Percentiles rank a stretch among this genome's conserved stretches.
Evolutionary conservation across 1,140 invertebrate species (phyloP).

Genomic region (Zaprionus nigranus): DNA sequence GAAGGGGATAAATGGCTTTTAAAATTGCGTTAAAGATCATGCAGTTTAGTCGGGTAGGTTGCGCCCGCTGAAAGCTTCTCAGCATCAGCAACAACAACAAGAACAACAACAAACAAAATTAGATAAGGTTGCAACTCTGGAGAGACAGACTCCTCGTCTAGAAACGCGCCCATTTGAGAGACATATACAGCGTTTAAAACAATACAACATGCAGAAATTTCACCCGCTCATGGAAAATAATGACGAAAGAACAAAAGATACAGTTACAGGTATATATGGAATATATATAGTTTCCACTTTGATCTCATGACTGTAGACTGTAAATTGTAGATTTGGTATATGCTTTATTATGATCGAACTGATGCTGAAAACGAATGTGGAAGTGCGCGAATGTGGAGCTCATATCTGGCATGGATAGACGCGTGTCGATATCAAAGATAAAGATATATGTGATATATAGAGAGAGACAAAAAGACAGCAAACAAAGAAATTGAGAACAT

Average conservation of each 20-base stretch:
- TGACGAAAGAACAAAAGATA: conserved; percentile 3
- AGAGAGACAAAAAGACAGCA: conserved; percentile 40
- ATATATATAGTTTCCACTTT: not conserved
- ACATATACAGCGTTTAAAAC: not conserved
- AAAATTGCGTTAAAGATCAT: conserved; percentile 31
- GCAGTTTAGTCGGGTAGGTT: conserved; percentile 36
- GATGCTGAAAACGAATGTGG: not conserved
- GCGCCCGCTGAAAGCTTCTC: conserved; percentile 43
- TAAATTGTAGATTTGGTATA: conserved; percentile 2
- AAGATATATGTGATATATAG: not conserved
- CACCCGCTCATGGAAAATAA: not conserved
- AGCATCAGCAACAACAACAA: conserved; percentile 62
- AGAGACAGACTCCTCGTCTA: not conserved
- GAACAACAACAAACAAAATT: conserved; percentile 75
- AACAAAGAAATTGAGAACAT: conserved; percentile 56
- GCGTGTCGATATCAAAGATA: not conserved
- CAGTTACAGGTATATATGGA: not conserved
- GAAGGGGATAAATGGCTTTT: too few species aligned
- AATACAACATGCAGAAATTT: not conserved
- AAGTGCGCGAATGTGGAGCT: not conserved
- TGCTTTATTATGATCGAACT: conserved; percentile 7
- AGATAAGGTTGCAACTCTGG: conserved; percentile 26
- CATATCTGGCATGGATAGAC: not conserved
- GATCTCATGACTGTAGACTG: conserved; percentile 8
- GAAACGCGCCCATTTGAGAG: not conserved